These are phyloP conservation scores for Tachysurus vachellii DNA, from an alignment of 2,113 vertebrate genomes.

Conservation along the genomic window DNA sequence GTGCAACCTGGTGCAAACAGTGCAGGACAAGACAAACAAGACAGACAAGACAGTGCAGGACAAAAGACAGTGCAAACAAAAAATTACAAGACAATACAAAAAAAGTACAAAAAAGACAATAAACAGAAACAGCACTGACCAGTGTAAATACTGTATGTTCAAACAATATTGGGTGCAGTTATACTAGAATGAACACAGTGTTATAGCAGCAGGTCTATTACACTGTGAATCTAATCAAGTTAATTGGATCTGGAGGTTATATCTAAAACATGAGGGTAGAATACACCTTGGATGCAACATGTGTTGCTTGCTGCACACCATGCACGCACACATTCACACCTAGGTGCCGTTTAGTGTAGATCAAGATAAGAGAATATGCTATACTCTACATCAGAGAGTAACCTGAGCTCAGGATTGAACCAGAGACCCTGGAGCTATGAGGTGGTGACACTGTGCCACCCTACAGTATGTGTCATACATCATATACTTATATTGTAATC, in stretches of 20 bases:
- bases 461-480: background rate
- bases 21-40: no score
- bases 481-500: constrained; percentile 15
- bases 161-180: no score
- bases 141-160: no score
- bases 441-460: background rate
- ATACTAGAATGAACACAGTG: no score
- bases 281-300: background rate
- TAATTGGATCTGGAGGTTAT: background rate
- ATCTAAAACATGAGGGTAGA: background rate
- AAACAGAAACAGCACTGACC: no score
- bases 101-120: no score
- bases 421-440: background rate
- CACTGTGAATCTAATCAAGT: no score
- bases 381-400: background rate
- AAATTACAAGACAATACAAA: no score
- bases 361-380: background rate
- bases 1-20: no score
- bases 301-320: background rate
- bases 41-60: no score
- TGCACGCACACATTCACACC: background rate
- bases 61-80: no score
- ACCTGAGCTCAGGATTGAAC: background rate
- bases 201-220: no score
- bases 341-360: background rate